A percentile compares a stretch with the other conserved stretches of the same genome.
Evolutionary conservation across 2,888 invertebrate genomes (phyloP).

Genomic region (Nasonovia ribisnigri): DNA sequence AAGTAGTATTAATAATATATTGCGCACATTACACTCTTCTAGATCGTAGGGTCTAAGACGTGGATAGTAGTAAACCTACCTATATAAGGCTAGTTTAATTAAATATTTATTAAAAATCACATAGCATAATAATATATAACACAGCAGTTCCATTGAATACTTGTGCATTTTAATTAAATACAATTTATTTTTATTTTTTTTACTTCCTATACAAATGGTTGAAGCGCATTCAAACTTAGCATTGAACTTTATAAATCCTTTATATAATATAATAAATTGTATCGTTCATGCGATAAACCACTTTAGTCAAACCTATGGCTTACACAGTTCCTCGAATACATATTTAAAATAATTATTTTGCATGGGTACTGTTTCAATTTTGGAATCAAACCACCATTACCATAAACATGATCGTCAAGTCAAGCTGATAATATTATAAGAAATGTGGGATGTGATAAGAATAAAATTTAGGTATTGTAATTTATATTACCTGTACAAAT

Average conservation of each 20-base stretch:
- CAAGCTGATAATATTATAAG: background rate
- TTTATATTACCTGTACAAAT: background rate
- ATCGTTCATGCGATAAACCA: background rate
- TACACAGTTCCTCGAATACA: background rate
- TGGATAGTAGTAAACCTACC: too few species aligned
- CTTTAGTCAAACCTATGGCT: background rate
- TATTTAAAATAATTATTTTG: background rate
- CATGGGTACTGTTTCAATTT: background rate
- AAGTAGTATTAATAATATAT: background rate
- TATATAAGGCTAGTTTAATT: background rate
- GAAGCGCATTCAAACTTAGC: background rate
- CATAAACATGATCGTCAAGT: background rate
- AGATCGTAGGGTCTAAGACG: background rate
- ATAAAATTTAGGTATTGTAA: background rate
- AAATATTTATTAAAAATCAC: background rate
- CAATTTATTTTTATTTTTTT: background rate
- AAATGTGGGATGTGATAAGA: background rate
- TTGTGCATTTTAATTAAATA: constrained; percentile 12
- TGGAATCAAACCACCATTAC: background rate
- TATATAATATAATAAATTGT: background rate
- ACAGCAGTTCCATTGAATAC: background rate
- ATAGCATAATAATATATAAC: background rate
- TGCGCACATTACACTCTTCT: background rate
- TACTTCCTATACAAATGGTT: background rate
- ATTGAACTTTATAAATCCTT: background rate